Base-by-base conservation (phyloP, 2,113 vertebrate species). In the Halcyon senegalensis region DNA sequence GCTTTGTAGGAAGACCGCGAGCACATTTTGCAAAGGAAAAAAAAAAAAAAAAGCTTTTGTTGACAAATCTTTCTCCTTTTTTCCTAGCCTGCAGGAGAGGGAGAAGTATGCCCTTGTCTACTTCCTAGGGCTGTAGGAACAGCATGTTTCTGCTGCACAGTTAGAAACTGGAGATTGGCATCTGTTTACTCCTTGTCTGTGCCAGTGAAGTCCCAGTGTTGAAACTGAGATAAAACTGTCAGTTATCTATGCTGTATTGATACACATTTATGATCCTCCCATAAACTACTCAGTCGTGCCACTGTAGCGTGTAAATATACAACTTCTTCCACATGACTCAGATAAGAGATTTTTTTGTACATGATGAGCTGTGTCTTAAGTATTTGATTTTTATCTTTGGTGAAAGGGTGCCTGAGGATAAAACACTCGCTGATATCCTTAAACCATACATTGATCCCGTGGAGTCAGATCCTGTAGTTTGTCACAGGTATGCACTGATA, bases 391-490 rank as follows among this genome's bases (percentile, higher is more conserved):
- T 97, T 88, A 89, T 96, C 77, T 94, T 95, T 95, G 75, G 16
- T 81, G 60, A 86, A 97, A 99, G 99, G 97, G 98, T 99, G 48
- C 97, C 98, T 35, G 99, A 99, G 2, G 96, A 97, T 90, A 98
- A 97, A 95, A 98, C 96, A 1, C 96, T 99, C 15, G 79, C 97
- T 94, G 97, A 99, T 97, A 98, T 99, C 95, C 97, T 99, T 84
- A 98, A 97, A 68, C 78, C 95, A 1, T 99, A 99, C 62, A 97
- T 99, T 96, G 99, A 99, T 96, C 99, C 99, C 24, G 98, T 98
- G 86, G 98, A 99, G 62, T 99, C 99, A 11, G 99, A 99, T 97
- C 99, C 99, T 87, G 98, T 99, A 41, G 97, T 97, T 90, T 98
- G 98, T 80, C 99, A 99, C 90, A 99, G 98, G 99, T 99, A 97